phyloP scores from a whole-genome alignment of 37 sponge, comb jelly and placozoan genomes.

The Dysidea cf. avara region DNA sequence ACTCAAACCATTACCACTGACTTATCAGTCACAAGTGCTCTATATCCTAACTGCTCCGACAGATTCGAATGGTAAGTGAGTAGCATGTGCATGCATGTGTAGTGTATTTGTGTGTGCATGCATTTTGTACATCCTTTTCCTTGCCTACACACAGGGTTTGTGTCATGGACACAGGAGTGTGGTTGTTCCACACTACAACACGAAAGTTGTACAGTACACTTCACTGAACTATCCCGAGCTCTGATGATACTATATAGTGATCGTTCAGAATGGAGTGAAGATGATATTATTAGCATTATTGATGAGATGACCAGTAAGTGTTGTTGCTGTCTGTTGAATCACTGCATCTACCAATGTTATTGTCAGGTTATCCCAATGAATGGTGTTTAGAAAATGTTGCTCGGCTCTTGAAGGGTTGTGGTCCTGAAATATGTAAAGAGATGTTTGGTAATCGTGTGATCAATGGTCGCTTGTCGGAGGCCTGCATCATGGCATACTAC shows the following conservation, averaged over 20 bases:
- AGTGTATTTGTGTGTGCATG: background rate
- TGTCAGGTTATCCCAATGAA: slow-evolving; percentile 34
- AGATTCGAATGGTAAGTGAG: slow-evolving; percentile 19
- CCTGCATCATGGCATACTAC: slow-evolving; percentile 30
- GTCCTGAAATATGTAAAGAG: slow-evolving; percentile 19
- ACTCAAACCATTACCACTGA: slow-evolving; percentile 44
- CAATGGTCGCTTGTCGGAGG: slow-evolving; percentile 23
- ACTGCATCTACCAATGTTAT: background rate
- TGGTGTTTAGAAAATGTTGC: slow-evolving; percentile 72
- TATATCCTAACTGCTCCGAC: slow-evolving; percentile 56
- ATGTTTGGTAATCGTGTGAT: slow-evolving; percentile 34
- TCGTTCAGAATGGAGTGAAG: slow-evolving; percentile 27
- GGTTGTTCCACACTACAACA: slow-evolving; percentile 39
- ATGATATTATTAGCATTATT: slow-evolving; percentile 49
- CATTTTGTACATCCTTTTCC: too few species aligned
- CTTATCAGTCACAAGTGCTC: slow-evolving; percentile 45
- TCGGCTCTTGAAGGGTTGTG: slow-evolving; percentile 29
- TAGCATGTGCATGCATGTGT: background rate
- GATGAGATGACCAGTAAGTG: slow-evolving; percentile 54
- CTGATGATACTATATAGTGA: slow-evolving; percentile 13
- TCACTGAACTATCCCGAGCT: slow-evolving; percentile 34
- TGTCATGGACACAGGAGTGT: slow-evolving; percentile 39
- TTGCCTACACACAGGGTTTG: slow-evolving; percentile 9
- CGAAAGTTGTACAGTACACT: slow-evolving; percentile 22
- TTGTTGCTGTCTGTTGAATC: background rate